Percentiles rank a stretch among this genome's conserved stretches.
Conservation (phyloP, 92 coral and sea anemone genomes). For the Actinostola sp. region DNA sequence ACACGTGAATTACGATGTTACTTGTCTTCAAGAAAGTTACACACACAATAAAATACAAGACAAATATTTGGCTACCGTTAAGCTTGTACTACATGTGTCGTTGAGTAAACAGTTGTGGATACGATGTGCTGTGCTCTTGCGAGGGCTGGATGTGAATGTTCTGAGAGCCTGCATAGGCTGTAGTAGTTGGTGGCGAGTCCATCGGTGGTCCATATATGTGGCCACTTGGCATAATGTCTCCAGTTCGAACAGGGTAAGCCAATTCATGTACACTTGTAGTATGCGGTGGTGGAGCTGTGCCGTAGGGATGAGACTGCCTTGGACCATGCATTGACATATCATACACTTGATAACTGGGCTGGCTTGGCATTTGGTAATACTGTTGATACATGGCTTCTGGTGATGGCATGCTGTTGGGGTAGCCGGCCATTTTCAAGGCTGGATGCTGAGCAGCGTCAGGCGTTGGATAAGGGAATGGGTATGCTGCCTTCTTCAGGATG, state of each 20-base stretch:
- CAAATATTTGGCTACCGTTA: constrained; percentile 59
- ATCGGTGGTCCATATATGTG: constrained; percentile 75
- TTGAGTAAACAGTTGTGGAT: constrained; percentile 85
- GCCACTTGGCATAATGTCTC: constrained; percentile 72
- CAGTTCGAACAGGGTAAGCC: constrained; percentile 68
- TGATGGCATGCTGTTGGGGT: constrained; percentile 79
- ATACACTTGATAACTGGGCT: constrained; percentile 80
- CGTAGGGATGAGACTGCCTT: constrained; percentile 70
- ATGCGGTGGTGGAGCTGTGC: constrained; percentile 67
- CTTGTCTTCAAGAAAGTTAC: constrained; percentile 65
- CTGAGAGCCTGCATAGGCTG: constrained; percentile 74
- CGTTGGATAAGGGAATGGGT: constrained; percentile 81
- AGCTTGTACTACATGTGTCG: constrained; percentile 73
- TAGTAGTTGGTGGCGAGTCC: constrained; percentile 81
- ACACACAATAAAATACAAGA: constrained; percentile 66
- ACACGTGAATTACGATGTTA: constrained; percentile 79
- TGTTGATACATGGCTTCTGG: constrained; percentile 86
- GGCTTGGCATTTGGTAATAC: constrained; percentile 81
- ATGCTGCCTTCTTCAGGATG: constrained; percentile 85
- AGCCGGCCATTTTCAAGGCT: constrained; percentile 86
- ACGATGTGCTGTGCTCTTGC: constrained; percentile 64
- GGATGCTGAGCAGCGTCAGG: constrained; percentile 77
- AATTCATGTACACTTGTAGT: constrained; percentile 65
- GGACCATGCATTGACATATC: constrained; percentile 86
- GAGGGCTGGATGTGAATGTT: constrained; percentile 73